phyloP scores from a whole-genome alignment of 1,140 invertebrate genomes.

The Geopemphigus sp. region DNA sequence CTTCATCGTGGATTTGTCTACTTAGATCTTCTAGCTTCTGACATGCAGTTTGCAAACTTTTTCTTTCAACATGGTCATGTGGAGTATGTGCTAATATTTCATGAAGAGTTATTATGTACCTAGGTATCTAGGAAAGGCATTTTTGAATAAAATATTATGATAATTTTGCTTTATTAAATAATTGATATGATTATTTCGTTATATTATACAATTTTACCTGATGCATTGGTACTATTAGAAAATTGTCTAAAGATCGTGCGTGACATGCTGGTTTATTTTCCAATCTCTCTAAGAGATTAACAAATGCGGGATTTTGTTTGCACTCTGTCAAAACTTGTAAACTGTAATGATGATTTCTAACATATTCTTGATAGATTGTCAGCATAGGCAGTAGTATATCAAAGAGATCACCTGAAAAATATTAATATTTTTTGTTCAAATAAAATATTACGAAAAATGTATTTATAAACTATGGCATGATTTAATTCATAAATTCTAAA shows the following conservation, averaged over 20 bases:
- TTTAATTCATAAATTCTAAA: neutral
- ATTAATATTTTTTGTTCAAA: neutral
- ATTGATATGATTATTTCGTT: neutral
- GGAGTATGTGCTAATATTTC: slow-evolving; percentile 89
- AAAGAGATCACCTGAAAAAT: slow-evolving; percentile 77
- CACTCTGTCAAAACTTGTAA: slow-evolving; percentile 92
- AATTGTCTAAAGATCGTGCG: slow-evolving; percentile 81
- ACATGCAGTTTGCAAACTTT: slow-evolving; percentile 82
- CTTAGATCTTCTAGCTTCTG: slow-evolving; percentile 87
- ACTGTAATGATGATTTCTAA: slow-evolving; percentile 89
- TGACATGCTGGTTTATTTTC: slow-evolving; percentile 86
- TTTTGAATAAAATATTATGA: neutral
- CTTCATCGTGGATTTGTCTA: slow-evolving; percentile 80
- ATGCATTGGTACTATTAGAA: slow-evolving; percentile 93
- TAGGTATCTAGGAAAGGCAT: slow-evolving; percentile 69
- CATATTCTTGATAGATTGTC: slow-evolving; percentile 92
- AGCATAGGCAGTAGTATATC: slow-evolving; percentile 92
- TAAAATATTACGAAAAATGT: neutral
- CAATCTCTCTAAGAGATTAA: slow-evolving; percentile 73
- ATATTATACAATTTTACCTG: slow-evolving; percentile 64
- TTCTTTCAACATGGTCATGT: slow-evolving; percentile 90
- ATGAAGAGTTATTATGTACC: slow-evolving; percentile 89
- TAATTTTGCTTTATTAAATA: neutral
- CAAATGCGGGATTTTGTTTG: slow-evolving; percentile 82
- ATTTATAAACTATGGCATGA: neutral